Evolutionary conservation across 1,140 invertebrate genomes (phyloP).

Genomic region (Mylabris phalerata): DNA sequence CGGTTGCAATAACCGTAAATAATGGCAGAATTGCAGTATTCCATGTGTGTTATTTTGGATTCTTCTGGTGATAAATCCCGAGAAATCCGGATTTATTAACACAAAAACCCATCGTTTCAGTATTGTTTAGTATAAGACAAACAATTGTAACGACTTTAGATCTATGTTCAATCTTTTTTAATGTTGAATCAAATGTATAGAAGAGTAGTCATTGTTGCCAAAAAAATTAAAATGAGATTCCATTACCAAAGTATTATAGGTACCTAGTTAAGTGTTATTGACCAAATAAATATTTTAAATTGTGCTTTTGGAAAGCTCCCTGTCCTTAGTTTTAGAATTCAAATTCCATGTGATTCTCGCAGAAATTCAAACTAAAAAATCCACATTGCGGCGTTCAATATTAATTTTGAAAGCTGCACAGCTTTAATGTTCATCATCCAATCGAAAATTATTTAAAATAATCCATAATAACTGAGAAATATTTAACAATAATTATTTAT

Average conservation of each 20-base stretch:
- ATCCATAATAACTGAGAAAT: constrained; percentile 17
- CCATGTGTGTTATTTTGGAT: not conserved
- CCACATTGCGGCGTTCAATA: constrained; percentile 25
- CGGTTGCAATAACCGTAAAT: constrained; percentile 33
- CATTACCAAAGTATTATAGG: constrained; percentile 43
- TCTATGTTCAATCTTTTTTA: constrained; percentile 19
- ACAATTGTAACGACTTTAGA: not conserved
- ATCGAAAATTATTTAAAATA: constrained; percentile 14
- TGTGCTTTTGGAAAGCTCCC: constrained; percentile 14
- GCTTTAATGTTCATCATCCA: constrained; percentile 12
- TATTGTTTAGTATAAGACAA: too few species aligned
- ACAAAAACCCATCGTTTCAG: not conserved
- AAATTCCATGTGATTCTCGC: constrained; percentile 15
- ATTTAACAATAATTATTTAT: constrained; percentile 26
- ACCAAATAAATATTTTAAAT: constrained; percentile 32
- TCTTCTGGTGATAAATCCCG: not conserved
- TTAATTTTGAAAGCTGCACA: constrained; percentile 15
- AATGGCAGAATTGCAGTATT: constrained; percentile 23
- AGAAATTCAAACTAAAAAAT: constrained; percentile 4
- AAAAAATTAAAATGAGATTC: constrained; percentile 38
- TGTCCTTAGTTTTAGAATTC: too few species aligned
- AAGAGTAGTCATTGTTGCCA: constrained; percentile 41
- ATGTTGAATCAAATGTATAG: constrained; percentile 30
- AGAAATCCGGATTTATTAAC: not conserved
- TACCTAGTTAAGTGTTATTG: constrained; percentile 38